phyloP scores from a whole-genome alignment of 1,140 invertebrate genomes.

The Drosophila sproati region DNA sequence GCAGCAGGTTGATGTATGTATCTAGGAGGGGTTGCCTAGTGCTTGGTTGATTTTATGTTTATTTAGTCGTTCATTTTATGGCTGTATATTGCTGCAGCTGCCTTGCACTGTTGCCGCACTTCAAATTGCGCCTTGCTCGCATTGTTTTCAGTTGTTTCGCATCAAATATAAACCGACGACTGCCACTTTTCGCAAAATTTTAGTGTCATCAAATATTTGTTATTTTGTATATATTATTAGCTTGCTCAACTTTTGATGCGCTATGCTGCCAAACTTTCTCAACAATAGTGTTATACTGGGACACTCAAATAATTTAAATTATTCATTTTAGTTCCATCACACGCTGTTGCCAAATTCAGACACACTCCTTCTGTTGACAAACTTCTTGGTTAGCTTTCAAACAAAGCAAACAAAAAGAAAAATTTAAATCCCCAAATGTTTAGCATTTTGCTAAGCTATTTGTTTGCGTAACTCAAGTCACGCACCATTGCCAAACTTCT shows the following conservation, averaged over 20 bases:
- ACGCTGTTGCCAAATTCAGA: slow-evolving; percentile 11
- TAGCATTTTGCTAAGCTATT: background rate
- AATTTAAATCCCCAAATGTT: background rate
- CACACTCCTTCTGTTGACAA: background rate
- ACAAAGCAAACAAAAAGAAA: background rate
- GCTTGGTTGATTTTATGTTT: slow-evolving; percentile 42
- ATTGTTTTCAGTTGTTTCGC: too few relatives aligned
- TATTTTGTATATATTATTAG: too few relatives aligned
- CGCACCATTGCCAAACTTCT: slow-evolving; percentile 2
- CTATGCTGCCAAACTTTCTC: background rate
- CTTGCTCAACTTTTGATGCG: too few relatives aligned
- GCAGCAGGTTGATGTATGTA: too few relatives aligned
- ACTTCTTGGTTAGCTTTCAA: background rate
- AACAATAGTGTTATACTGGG: too few relatives aligned
- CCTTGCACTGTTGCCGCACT: slow-evolving; percentile 6
- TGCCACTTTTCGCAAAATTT: too few relatives aligned
- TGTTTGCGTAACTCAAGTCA: background rate
- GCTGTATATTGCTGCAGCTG: background rate
- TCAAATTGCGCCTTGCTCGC: background rate
- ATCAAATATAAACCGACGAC: too few relatives aligned
- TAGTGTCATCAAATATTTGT: too few relatives aligned
- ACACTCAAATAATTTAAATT: background rate
- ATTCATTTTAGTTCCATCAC: background rate
- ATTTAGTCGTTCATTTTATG: slow-evolving; percentile 41
- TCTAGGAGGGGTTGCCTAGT: background rate